Percentiles rank a stretch among this genome's conserved stretches.
Conservation (phyloP, 2,888 invertebrate genomes). For the Erebia aethiops region DNA sequence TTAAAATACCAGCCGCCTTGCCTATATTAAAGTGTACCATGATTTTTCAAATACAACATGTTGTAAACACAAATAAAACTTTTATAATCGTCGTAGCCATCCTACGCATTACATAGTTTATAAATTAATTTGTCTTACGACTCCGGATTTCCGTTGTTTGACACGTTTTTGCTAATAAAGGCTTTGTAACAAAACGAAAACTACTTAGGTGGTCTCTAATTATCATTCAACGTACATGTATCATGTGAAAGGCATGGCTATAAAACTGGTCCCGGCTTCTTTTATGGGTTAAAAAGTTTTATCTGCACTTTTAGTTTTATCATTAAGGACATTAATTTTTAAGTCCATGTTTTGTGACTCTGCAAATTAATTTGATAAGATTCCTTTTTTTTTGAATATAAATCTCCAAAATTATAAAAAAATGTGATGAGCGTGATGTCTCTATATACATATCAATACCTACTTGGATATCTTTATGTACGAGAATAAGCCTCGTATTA, state of each 20-base stretch:
- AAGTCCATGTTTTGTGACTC: slow-evolving; percentile 4
- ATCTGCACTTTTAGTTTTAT: slow-evolving; percentile 23
- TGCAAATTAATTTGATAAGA: slow-evolving; percentile 13
- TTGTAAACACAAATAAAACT: slow-evolving; percentile 12
- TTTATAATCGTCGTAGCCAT: slow-evolving; percentile 1
- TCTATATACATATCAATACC: not conserved
- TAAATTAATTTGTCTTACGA: slow-evolving; percentile 20
- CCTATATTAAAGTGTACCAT: not conserved
- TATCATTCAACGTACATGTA: slow-evolving; percentile 61
- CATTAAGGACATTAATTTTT: slow-evolving; percentile 17
- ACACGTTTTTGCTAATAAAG: slow-evolving; percentile 36
- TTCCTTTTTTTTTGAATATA: not conserved
- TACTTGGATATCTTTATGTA: not conserved
- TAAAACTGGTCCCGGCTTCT: slow-evolving; percentile 52
- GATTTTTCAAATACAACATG: slow-evolving; percentile 1
- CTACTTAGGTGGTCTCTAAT: slow-evolving; percentile 76
- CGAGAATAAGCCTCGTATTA: too few relatives aligned
- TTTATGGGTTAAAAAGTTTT: slow-evolving; percentile 54
- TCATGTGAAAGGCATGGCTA: slow-evolving; percentile 49
- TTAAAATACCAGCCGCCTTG: not conserved
- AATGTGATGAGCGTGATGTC: not conserved
- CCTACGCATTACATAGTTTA: slow-evolving; percentile 14
- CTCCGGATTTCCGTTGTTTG: slow-evolving; percentile 36
- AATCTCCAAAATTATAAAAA: slow-evolving; percentile 1
- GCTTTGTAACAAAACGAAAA: slow-evolving; percentile 33